Evolutionary conservation across 2,113 vertebrate genomes (phyloP), one percentile per base, ranked within the genome.

Genomic region (Atlantisia rogersi): DNA sequence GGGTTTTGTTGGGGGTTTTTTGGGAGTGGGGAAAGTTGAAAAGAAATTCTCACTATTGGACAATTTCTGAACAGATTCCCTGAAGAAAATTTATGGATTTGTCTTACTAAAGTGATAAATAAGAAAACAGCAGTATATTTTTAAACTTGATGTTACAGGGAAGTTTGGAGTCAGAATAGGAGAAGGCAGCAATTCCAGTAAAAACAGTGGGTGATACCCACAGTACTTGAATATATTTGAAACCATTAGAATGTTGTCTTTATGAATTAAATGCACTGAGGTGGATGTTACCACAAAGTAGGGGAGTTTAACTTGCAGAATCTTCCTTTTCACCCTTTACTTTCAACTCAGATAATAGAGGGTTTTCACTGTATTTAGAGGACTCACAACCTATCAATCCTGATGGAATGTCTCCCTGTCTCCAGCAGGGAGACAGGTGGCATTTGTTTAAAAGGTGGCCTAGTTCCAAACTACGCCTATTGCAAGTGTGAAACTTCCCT

Each of bases 401-500:
- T 91, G 55, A 73, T 55, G 28, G 40, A 84, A 84, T 84, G 25
- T 52, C 42, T 94, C 35, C 32, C 63, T 83, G 20, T 77, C 46
- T 95, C 46, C 70, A 39, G 4, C 29, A 79, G 71, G 92, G 42
- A 94, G 18, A 65, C 74, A 95, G 93, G 85, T 93, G 76, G 65
- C 69, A 76, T 90, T 94, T 92, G 68, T 86, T 84, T 86, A 86
- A 90, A 81, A 75, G 16, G 10, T 92, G 91, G 26, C 58, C 40
- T 50, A n/a, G 15, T 84, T 91, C 65, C 73, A 87, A 83, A 81
- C 58, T 68, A 88, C 15, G 9, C 39, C 55, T 88, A 37, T 68
- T 82, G 67, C 4, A 68, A 91, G 12, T 44, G 35, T 78, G 60
- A 81, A 93, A 73, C 32, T 55, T 89, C 71, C 52, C 60, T 62